Percentiles rank a stretch among this genome's conserved stretches.
Conservation (phyloP, 2,797 vertebrate species). For the Manis pentadactyla region DNA sequence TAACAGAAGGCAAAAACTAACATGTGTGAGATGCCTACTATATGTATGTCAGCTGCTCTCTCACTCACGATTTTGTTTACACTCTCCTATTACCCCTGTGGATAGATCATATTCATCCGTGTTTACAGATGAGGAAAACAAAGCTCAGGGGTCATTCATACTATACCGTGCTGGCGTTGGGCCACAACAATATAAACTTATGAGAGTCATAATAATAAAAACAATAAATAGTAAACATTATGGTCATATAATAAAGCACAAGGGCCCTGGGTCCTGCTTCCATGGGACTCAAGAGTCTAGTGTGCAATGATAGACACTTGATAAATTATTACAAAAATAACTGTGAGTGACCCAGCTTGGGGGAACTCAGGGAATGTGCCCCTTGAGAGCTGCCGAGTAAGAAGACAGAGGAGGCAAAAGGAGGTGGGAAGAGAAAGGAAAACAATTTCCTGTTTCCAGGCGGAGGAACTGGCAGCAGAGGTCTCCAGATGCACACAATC, state of each 20-base stretch:
- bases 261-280: background rate
- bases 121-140: conserved; percentile 19
- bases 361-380: background rate
- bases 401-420: background rate
- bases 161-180: background rate
- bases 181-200: background rate
- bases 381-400: background rate
- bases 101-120: background rate
- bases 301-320: background rate
- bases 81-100: background rate
- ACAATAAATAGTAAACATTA: background rate
- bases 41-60: background rate
- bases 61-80: background rate
- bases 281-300: background rate
- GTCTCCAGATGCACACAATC: background rate
- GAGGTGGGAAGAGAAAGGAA: background rate
- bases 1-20: background rate
- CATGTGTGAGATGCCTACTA: background rate
- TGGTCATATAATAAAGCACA: background rate
- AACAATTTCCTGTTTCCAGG: background rate
- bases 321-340: conserved; percentile 12
- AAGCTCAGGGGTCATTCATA: background rate
- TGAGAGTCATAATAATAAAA: background rate
- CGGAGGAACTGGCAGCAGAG: background rate
- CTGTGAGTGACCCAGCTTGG: background rate